Evolutionary conservation across 2,113 vertebrate species (phyloP).

Genomic region (Bambusicola thoracicus): DNA sequence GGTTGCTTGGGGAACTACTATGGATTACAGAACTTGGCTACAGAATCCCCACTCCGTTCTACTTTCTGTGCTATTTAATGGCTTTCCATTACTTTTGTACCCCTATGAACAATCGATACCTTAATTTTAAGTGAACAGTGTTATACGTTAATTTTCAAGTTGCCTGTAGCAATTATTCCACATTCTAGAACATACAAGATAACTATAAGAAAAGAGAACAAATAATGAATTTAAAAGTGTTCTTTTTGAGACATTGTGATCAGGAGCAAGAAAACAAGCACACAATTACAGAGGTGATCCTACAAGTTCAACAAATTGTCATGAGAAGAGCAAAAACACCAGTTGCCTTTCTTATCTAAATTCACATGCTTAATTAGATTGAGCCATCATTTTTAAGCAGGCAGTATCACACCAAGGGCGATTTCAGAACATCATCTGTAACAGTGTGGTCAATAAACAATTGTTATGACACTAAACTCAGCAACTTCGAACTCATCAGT

Average conservation of each 20-base stretch:
- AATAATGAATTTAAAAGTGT: background rate
- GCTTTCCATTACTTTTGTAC: too few relatives aligned
- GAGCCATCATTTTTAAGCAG: background rate
- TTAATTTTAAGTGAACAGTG: too few relatives aligned
- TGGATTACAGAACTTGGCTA: too few relatives aligned
- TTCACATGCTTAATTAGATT: conserved; percentile 4
- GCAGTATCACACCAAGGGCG: background rate
- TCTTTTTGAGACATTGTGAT: background rate
- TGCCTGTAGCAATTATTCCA: too few relatives aligned
- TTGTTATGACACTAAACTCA: background rate
- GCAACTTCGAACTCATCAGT: background rate
- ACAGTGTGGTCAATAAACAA: conserved; percentile 2
- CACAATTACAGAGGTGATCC: background rate
- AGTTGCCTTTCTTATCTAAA: conserved; percentile 45
- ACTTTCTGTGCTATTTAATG: too few relatives aligned
- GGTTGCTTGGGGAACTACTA: too few relatives aligned
- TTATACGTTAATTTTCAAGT: too few relatives aligned
- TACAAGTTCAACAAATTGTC: background rate
- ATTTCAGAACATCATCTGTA: background rate
- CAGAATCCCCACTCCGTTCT: too few relatives aligned
- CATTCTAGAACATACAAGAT: background rate
- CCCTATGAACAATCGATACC: too few relatives aligned
- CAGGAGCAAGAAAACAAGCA: background rate
- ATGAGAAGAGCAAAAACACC: background rate
- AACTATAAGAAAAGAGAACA: background rate